A percentile compares a stretch with the other conserved stretches of the same genome.
These are phyloP conservation scores for Danionella cerebrum DNA, from an alignment of 2,113 vertebrate species.

Conservation along the genomic window DNA sequence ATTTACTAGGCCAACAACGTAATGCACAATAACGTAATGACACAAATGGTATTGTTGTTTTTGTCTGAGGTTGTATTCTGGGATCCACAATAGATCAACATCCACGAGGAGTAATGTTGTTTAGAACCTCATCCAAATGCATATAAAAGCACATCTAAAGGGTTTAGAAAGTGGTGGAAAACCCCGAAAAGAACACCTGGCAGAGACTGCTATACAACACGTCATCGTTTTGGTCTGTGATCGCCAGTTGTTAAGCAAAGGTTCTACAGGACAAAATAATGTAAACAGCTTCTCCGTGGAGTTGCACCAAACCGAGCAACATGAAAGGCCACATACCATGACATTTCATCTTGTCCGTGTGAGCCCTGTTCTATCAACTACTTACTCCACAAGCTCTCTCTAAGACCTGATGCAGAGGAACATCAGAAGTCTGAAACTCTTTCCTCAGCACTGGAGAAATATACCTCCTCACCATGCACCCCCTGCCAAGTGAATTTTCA, in stretches of 20 bases:
- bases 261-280: neutral
- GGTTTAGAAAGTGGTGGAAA: too few relatives aligned
- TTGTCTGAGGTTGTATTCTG: too few relatives aligned
- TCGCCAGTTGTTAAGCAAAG: too few relatives aligned
- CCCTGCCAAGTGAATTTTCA: slow-evolving; percentile 67
- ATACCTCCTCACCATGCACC: slow-evolving; percentile 55
- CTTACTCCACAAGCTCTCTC: slow-evolving; percentile 42
- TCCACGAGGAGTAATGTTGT: too few relatives aligned
- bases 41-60: too few relatives aligned
- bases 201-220: too few relatives aligned
- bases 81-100: too few relatives aligned
- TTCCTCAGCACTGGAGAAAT: slow-evolving; percentile 36
- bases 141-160: too few relatives aligned
- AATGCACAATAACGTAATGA: too few relatives aligned
- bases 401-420: slow-evolving; percentile 49
- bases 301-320: neutral
- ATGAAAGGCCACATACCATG: slow-evolving; percentile 16
- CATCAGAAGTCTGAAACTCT: slow-evolving; percentile 54
- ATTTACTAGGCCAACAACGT: neutral
- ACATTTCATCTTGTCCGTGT: slow-evolving; percentile 47
- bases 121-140: too few relatives aligned
- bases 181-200: too few relatives aligned
- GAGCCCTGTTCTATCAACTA: slow-evolving; percentile 44
- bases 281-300: neutral
- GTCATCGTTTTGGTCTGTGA: too few relatives aligned